These are phyloP conservation scores for Oryctolagus cuniculus DNA, from an alignment of 2,113 vertebrate genomes.

Conservation along the genomic window DNA sequence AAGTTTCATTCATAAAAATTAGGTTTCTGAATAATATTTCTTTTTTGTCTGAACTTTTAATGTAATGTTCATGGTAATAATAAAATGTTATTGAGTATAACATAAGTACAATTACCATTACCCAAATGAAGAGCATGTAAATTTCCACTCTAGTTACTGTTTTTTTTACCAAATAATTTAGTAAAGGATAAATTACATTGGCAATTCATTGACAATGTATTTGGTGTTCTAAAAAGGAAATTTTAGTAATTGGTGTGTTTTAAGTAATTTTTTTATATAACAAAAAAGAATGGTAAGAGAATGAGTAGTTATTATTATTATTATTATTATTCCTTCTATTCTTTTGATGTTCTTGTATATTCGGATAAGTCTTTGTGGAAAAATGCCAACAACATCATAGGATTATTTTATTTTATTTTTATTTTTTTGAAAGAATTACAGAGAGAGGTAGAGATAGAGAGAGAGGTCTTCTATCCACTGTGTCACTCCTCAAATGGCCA, in stretches of 20 bases:
- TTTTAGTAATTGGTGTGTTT: not conserved
- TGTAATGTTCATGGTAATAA: not conserved
- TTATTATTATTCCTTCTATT: not conserved
- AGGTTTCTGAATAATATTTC: not conserved
- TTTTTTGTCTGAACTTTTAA: not conserved
- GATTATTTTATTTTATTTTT: not conserved
- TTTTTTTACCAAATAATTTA: not conserved
- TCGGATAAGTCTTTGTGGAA: not conserved
- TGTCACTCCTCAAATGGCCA: no score
- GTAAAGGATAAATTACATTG: not conserved
- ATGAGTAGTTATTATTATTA: not conserved
- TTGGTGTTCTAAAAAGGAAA: not conserved
- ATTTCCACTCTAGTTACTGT: not conserved
- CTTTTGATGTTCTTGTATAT: not conserved
- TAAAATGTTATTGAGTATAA: not conserved
- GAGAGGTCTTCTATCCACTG: no score
- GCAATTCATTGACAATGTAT: not conserved
- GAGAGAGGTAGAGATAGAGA: no score
- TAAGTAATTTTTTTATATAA: not conserved
- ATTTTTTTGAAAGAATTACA: no score
- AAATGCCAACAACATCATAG: not conserved
- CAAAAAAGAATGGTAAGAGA: not conserved
- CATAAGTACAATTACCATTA: not conserved
- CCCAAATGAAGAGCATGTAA: not conserved
- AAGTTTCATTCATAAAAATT: slow-evolving; percentile 78